These are phyloP conservation scores for Rhinolophus ferrumequinum DNA, from an alignment of 2,113 vertebrate genomes.

Conservation along the genomic window DNA sequence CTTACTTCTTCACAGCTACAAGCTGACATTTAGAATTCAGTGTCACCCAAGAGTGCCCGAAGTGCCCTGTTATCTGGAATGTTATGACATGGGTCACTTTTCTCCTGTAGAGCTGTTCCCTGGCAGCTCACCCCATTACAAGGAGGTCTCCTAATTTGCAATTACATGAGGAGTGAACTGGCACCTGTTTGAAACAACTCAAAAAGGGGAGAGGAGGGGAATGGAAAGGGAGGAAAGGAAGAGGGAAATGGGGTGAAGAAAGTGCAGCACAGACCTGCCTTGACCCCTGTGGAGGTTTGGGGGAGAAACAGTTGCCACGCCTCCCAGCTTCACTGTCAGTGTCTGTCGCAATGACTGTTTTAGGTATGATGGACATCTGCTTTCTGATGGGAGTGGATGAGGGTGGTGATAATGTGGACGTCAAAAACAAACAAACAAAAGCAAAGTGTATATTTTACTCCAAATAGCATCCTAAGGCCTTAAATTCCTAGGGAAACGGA, in stretches of 20 bases:
- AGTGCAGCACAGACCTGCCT: not conserved
- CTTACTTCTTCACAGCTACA: conserved; percentile 36
- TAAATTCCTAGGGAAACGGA: not conserved
- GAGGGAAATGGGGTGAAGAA: not conserved
- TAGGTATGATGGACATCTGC: not conserved
- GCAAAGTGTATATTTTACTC: not conserved
- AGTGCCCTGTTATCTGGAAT: not conserved
- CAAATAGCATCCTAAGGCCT: not conserved
- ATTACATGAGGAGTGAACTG: not conserved
- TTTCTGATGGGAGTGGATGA: not conserved
- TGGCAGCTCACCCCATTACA: conserved; percentile 17
- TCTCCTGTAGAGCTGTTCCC: not conserved
- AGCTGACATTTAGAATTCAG: conserved; percentile 70
- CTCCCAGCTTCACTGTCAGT: not conserved
- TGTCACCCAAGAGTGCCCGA: not conserved
- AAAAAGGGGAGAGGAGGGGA: not conserved
- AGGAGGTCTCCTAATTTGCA: conserved; percentile 16
- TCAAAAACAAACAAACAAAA: not conserved
- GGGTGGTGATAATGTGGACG: not conserved
- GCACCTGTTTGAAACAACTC: conserved; percentile 31
- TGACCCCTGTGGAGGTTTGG: not conserved
- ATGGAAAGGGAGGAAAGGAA: not conserved
- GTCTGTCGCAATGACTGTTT: not conserved
- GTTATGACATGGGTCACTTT: conserved; percentile 55
- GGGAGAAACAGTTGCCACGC: not conserved